Evolutionary conservation across 2,888 invertebrate species (phyloP), one percentile per base, ranked within the genome.

Genomic region (Deilephila porcellus): DNA sequence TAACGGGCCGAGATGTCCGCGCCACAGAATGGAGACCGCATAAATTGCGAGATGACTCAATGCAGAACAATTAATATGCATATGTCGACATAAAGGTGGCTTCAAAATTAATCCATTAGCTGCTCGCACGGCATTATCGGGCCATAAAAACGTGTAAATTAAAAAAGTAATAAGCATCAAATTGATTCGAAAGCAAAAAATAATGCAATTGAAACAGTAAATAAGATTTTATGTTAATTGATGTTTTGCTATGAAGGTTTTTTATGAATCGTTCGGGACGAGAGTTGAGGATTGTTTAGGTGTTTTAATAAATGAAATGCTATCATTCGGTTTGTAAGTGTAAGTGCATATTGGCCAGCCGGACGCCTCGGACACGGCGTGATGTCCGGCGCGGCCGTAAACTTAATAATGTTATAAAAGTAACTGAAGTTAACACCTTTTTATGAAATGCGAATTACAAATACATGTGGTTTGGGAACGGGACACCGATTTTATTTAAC

Each of bases 361-460:
- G 25, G 45, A 67, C 14, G 45, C 45, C 25, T 25, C 45, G 67
- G 52, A 67, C 67, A 67, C 67, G 6, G 45, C 17, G 45, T 14
- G 67, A 52, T 52, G 25, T 52, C 52, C 67, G 20, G 17, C 20
- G 45, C 64, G 52, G 45, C 25, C 67, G 67, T 67, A 67, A 67
- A 67, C 45, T 67, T 67, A 67, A 67, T 67, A 67, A 67, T 67
- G 67, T 67, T 67, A 67, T 67, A 67, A 67, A 67, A 67, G 67
- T 67, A 67, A 67, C 67, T 52, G 67, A 67, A 67, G 52, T 67
- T 67, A 67, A 67, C 67, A 67, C 67, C 67, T 67, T 67, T 67
- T 67, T 67, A 67, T 67, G 67, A 67, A 67, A 67, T 67, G 67
- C 25, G 67, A 67, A 67, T 67, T 52, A 67, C 67, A 25, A 67